Evolutionary conservation across 2,113 vertebrate species (phyloP).

Genomic region (Rousettus leschenaultii): DNA sequence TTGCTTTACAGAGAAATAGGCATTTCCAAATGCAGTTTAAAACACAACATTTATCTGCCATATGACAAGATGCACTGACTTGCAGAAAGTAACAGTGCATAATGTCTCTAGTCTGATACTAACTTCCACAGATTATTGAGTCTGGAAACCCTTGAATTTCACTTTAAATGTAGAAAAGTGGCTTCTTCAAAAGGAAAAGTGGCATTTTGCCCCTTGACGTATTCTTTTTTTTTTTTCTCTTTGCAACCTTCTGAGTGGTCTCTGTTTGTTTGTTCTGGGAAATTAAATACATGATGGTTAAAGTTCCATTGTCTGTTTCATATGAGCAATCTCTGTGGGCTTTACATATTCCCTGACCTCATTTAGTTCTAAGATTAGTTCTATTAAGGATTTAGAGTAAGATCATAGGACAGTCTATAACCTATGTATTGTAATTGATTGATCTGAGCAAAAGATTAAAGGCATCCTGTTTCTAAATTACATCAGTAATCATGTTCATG

Average conservation of each 20-base stretch:
- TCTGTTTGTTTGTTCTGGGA: slow-evolving; percentile 16
- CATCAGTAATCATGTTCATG: slow-evolving; percentile 61
- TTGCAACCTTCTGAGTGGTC: not conserved
- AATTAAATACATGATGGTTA: slow-evolving; percentile 25
- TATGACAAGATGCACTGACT: slow-evolving; percentile 5
- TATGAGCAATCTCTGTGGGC: not conserved
- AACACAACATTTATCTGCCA: not conserved
- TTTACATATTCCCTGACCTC: slow-evolving; percentile 57
- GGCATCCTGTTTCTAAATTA: slow-evolving; percentile 73
- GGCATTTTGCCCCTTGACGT: slow-evolving; percentile 51
- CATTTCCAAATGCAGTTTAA: slow-evolving; percentile 25
- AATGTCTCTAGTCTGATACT: slow-evolving; percentile 14
- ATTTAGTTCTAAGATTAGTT: slow-evolving; percentile 60
- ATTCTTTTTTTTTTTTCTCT: slow-evolving; percentile 41
- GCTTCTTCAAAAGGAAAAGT: slow-evolving; percentile 55
- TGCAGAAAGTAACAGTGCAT: not conserved
- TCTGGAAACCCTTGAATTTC: slow-evolving; percentile 64
- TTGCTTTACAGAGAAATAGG: not conserved
- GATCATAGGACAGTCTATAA: slow-evolving; percentile 54
- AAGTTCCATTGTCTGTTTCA: slow-evolving; percentile 29
- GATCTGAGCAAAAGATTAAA: slow-evolving; percentile 69
- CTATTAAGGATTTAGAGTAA: slow-evolving; percentile 45
- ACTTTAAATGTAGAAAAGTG: slow-evolving; percentile 47
- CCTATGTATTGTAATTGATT: slow-evolving; percentile 63
- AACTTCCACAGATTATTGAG: slow-evolving; percentile 53